Percentiles rank a stretch among this genome's conserved stretches.
These are phyloP conservation scores for Capitulum mitella DNA, from an alignment of 2,888 invertebrate species.

Conservation along the genomic window DNA sequence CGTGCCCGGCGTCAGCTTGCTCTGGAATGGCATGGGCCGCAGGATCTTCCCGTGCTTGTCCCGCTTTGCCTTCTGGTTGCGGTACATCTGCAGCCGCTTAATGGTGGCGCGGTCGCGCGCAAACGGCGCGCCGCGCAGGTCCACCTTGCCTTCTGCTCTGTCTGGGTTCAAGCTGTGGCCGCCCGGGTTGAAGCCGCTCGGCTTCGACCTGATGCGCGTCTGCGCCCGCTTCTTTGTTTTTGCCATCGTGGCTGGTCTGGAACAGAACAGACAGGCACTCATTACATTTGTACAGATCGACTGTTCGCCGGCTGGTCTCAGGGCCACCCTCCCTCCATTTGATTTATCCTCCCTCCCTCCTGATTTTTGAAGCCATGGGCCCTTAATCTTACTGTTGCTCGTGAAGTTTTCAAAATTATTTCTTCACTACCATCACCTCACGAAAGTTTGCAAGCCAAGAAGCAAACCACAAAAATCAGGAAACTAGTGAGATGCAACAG, in stretches of 20 bases:
- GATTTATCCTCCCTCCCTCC: too few species aligned
- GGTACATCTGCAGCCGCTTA: slow-evolving; percentile 94
- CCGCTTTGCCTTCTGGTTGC: slow-evolving; percentile 91
- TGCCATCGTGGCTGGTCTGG: neutral
- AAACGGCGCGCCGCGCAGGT: slow-evolving; percentile 74
- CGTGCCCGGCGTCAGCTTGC: slow-evolving; percentile 59
- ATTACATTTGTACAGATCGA: too few species aligned
- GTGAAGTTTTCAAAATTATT: too few species aligned
- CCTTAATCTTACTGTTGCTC: too few species aligned
- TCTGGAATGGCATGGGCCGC: slow-evolving; percentile 92
- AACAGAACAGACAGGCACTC: too few species aligned
- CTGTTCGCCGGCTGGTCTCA: too few species aligned
- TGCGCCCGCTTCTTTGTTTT: neutral
- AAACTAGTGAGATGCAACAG: too few species aligned
- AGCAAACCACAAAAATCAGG: too few species aligned
- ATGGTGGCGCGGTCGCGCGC: slow-evolving; percentile 87
- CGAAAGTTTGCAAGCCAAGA: too few species aligned
- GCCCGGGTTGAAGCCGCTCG: slow-evolving; percentile 65
- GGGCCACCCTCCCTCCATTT: too few species aligned
- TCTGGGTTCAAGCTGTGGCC: slow-evolving; percentile 95
- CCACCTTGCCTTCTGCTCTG: slow-evolving; percentile 57
- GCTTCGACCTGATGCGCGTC: neutral
- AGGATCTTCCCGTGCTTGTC: slow-evolving; percentile 79
- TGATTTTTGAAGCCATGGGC: too few species aligned
- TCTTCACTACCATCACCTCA: too few species aligned